These are phyloP conservation scores for Mimas tiliae DNA, from an alignment of 2,888 invertebrate species.

Conservation along the genomic window DNA sequence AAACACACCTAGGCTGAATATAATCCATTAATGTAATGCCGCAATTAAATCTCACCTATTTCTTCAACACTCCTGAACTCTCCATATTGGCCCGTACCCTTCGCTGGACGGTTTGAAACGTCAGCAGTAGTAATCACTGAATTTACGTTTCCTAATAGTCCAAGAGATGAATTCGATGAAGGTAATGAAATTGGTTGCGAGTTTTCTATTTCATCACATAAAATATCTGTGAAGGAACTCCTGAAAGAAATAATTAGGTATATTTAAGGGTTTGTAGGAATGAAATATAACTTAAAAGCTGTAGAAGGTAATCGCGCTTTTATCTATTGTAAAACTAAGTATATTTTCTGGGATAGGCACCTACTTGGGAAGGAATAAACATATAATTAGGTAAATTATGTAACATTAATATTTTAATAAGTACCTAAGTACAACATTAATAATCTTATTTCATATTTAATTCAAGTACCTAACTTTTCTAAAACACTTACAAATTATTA, in stretches of 20 bases:
- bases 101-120: slow-evolving; percentile 52
- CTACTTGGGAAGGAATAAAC: too few relatives aligned
- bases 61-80: slow-evolving; percentile 71
- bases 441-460: slow-evolving; percentile 22
- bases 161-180: slow-evolving; percentile 38
- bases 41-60: slow-evolving; percentile 56
- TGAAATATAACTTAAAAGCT: not conserved
- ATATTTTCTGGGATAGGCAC: too few relatives aligned
- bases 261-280: not conserved
- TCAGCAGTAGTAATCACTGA: slow-evolving; percentile 19
- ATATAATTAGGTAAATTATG: too few relatives aligned
- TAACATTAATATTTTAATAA: too few relatives aligned
- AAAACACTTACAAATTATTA: not conserved
- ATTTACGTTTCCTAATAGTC: slow-evolving; percentile 26
- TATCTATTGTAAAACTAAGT: too few relatives aligned
- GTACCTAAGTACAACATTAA: too few relatives aligned
- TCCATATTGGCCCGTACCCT: slow-evolving; percentile 65
- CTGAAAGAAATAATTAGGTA: slow-evolving; percentile 44
- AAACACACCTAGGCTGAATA: too few relatives aligned
- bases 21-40: too few relatives aligned
- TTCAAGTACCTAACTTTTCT: not conserved
- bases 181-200: slow-evolving; percentile 73
- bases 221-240: slow-evolving; percentile 64
- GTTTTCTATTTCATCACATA: slow-evolving; percentile 62
- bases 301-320: too few relatives aligned